phyloP scores from a whole-genome alignment of 2,113 vertebrate species.

The Microtus montanus region DNA sequence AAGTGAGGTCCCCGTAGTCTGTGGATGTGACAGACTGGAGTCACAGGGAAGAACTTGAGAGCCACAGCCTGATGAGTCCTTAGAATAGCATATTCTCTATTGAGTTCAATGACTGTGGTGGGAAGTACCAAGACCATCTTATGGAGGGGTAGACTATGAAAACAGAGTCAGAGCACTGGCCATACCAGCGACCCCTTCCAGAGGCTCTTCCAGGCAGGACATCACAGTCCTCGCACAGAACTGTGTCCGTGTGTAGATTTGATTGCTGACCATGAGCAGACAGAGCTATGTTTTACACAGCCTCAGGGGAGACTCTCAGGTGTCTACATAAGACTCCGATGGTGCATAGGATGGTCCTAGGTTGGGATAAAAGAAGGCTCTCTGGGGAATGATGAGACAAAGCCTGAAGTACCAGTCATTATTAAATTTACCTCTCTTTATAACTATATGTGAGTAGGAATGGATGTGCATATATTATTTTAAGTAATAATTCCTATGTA shows the following conservation, averaged over 20 bases:
- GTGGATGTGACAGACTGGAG: not conserved
- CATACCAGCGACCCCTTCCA: not conserved
- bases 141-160: not conserved
- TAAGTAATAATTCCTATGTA: not conserved
- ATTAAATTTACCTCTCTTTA: not conserved
- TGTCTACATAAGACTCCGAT: not conserved
- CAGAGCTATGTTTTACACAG: not conserved
- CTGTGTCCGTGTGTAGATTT: conserved; percentile 61
- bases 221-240: conserved; percentile 53
- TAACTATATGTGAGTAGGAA: not conserved
- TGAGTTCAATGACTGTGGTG: not conserved
- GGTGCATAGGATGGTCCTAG: not conserved
- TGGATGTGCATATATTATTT: not conserved
- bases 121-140: not conserved
- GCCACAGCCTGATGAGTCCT: not conserved
- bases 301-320: not conserved
- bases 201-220: conserved; percentile 23
- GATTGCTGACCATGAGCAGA: not conserved
- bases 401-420: not conserved
- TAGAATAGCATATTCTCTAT: not conserved
- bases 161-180: not conserved
- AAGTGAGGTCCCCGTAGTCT: not conserved
- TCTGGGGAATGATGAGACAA: not conserved
- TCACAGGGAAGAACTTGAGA: not conserved
- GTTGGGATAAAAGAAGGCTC: not conserved